Conservation (phyloP, 2,797 vertebrate genomes). For the Chaetodon trifasciatus region DNA sequence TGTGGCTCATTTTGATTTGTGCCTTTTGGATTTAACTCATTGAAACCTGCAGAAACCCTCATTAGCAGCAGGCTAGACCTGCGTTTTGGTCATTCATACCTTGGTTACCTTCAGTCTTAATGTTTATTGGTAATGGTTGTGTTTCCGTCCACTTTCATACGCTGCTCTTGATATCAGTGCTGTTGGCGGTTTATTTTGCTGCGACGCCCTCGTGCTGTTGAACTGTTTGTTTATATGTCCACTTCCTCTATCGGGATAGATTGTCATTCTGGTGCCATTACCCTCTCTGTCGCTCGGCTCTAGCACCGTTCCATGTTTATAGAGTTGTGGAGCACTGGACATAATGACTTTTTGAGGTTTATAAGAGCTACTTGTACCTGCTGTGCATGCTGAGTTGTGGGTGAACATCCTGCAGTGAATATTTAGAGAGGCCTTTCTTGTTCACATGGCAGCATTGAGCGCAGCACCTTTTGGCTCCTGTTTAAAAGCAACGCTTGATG, state of each 20-base stretch:
- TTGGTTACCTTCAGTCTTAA: not conserved
- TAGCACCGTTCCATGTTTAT: constrained; percentile 52
- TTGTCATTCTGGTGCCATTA: constrained; percentile 53
- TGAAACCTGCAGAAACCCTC: too few species aligned
- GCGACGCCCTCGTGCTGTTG: constrained; percentile 7
- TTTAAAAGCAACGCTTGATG: constrained; percentile 57
- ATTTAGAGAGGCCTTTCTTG: constrained; percentile 66
- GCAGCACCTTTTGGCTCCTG: constrained; percentile 61
- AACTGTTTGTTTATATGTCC: constrained; percentile 17
- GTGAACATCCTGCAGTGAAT: constrained; percentile 57
- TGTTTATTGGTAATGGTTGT: too few species aligned
- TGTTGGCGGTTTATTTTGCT: not conserved
- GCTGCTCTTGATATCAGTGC: not conserved
- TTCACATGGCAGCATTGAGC: constrained; percentile 54
- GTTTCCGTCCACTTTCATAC: too few species aligned
- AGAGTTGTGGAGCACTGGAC: constrained; percentile 49
- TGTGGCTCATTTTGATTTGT: too few species aligned
- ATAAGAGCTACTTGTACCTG: constrained; percentile 44
- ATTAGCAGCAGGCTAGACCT: not conserved
- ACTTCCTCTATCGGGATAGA: not conserved
- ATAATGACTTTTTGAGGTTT: constrained; percentile 43
- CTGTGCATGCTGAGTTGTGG: constrained; percentile 55
- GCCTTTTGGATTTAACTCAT: too few species aligned
- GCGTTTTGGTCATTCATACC: not conserved
- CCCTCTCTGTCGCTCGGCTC: constrained; percentile 22